A percentile compares a stretch with the other conserved stretches of the same genome.
phyloP scores from a whole-genome alignment of 2,797 vertebrate genomes.

The Chlorospingus semifuscus region DNA sequence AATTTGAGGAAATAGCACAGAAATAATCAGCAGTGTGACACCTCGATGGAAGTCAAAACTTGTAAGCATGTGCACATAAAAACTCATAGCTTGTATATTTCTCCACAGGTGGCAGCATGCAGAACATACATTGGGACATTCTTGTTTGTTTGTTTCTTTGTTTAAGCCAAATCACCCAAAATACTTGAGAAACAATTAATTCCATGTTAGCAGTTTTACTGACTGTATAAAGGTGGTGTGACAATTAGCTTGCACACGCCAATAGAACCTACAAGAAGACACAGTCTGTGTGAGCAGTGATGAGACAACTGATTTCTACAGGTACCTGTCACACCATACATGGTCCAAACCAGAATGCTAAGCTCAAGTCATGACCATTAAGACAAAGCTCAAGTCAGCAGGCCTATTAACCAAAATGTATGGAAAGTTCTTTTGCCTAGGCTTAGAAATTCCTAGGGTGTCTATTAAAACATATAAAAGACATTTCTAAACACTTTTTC shows the following conservation, averaged over 20 bases:
- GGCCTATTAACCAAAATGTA: not conserved
- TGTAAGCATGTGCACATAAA: not conserved
- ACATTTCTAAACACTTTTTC: not conserved
- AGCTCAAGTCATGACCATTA: not conserved
- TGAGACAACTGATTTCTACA: not conserved
- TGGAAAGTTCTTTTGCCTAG: not conserved
- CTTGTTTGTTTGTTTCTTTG: not conserved
- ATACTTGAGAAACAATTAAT: not conserved
- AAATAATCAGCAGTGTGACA: slow-evolving; percentile 20
- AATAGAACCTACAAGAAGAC: not conserved
- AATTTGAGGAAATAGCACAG: slow-evolving; percentile 20
- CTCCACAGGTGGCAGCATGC: not conserved
- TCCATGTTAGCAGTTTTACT: not conserved
- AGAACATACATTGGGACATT: not conserved
- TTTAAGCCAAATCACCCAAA: not conserved
- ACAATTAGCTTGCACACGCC: not conserved
- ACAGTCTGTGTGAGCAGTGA: not conserved
- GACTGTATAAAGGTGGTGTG: not conserved
- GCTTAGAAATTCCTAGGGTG: not conserved
- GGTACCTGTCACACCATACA: not conserved
- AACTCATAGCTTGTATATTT: not conserved
- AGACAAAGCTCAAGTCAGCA: not conserved
- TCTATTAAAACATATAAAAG: not conserved
- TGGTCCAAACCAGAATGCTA: not conserved
- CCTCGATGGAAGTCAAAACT: slow-evolving; percentile 1